These are phyloP conservation scores for Bombus fervidus DNA, from an alignment of 1,140 invertebrate species.

Conservation along the genomic window DNA sequence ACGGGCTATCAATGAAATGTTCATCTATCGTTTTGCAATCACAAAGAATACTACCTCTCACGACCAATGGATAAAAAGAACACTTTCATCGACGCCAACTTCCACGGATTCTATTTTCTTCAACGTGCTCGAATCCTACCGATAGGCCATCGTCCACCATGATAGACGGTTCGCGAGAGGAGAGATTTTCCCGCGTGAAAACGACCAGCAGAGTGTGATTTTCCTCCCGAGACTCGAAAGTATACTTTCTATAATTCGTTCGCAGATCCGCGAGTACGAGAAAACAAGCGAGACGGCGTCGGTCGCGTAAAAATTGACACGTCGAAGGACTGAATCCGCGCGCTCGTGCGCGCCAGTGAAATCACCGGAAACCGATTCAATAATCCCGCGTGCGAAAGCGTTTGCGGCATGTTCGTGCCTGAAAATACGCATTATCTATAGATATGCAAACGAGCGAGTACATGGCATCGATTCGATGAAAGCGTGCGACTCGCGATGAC, in stretches of 20 bases:
- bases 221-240: conserved; percentile 41
- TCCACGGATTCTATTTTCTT: neutral
- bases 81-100: neutral
- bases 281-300: too few species aligned
- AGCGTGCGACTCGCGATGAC: conserved; percentile 58
- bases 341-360: conserved; percentile 37
- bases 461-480: conserved; percentile 63
- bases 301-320: conserved; percentile 38
- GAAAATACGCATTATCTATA: conserved; percentile 59
- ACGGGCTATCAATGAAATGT: neutral
- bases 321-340: conserved; percentile 27
- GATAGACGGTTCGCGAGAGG: neutral
- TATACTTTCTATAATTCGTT: conserved; percentile 39
- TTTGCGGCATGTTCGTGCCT: conserved; percentile 38
- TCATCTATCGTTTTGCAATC: neutral
- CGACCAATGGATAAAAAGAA: neutral
- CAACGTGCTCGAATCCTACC: neutral
- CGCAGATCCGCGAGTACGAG: neutral
- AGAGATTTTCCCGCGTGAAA: conserved; percentile 45
- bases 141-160: neutral
- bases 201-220: neutral
- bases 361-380: conserved; percentile 51
- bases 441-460: conserved; percentile 56
- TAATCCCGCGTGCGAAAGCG: conserved; percentile 55
- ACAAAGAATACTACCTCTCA: too few species aligned